Percentiles rank a stretch among this genome's conserved stretches.
phyloP scores from a whole-genome alignment of 2,888 invertebrate species.

The Emesis castigata region DNA sequence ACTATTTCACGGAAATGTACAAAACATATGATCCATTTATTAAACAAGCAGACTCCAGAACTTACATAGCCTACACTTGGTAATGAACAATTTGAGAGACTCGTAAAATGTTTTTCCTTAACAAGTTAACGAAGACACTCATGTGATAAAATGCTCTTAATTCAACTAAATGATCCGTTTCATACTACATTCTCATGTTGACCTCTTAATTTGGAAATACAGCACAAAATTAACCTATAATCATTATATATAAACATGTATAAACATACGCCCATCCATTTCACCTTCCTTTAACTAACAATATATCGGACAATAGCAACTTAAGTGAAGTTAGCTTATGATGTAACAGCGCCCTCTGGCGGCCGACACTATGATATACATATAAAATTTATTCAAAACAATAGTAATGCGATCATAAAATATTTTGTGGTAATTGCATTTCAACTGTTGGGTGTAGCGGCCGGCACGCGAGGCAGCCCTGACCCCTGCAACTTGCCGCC shows the following conservation, averaged over 20 bases:
- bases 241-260: slow-evolving; percentile 86
- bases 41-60: neutral
- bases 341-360: slow-evolving; percentile 60
- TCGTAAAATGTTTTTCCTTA: neutral
- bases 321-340: slow-evolving; percentile 80
- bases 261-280: slow-evolving; percentile 84
- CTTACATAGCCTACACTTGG: slow-evolving; percentile 30
- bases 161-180: neutral
- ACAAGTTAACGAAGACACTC: neutral
- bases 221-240: slow-evolving; percentile 87
- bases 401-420: slow-evolving; percentile 80
- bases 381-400: slow-evolving; percentile 74
- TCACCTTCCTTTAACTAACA: slow-evolving; percentile 77
- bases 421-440: slow-evolving; percentile 83
- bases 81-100: slow-evolving; percentile 76
- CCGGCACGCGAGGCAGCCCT: slow-evolving; percentile 73
- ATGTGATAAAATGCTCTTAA: neutral
- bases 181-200: slow-evolving; percentile 1
- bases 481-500: slow-evolving; percentile 76
- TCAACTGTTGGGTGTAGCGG: slow-evolving; percentile 76
- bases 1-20: neutral
- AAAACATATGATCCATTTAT: neutral
- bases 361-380: slow-evolving; percentile 66
- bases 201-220: slow-evolving; percentile 76
- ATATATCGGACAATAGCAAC: slow-evolving; percentile 81